A percentile compares a stretch with the other conserved stretches of the same genome.
Conservation (phyloP, 2,113 vertebrate genomes). For the Cryptoleucopteryx plumbea region DNA sequence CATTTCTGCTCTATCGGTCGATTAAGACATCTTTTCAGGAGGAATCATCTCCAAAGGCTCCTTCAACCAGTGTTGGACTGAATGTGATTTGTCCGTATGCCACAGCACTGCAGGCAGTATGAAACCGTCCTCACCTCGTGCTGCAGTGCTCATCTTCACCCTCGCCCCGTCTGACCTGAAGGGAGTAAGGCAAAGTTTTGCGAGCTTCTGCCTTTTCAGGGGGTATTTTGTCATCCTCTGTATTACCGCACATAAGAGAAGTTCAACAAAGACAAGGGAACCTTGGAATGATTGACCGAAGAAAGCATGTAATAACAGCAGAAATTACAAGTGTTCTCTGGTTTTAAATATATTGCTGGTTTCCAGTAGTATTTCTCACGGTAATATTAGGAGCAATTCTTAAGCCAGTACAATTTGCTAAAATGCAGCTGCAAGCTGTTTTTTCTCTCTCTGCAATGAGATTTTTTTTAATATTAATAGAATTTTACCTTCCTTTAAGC, state of each 20-base stretch:
- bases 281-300: not conserved
- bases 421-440: not conserved
- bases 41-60: not conserved
- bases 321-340: not conserved
- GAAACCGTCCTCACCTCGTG: fast-evolving
- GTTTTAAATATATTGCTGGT: not conserved
- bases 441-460: not conserved
- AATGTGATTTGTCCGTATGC: not conserved
- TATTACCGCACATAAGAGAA: not conserved
- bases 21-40: not conserved
- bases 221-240: not conserved
- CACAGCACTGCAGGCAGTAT: not conserved
- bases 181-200: not conserved
- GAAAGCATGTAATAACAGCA: not conserved
- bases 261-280: not conserved
- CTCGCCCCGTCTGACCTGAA: not conserved
- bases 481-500: not conserved
- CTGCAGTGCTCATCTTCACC: not conserved
- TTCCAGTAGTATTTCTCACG: not conserved
- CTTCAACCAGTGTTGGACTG: not conserved
- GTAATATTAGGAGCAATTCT: not conserved
- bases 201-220: not conserved
- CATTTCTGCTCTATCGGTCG: not conserved
- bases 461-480: not conserved
- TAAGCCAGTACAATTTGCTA: not conserved